These are phyloP conservation scores for Botia almorhae DNA, from an alignment of 2,797 vertebrate species.

Conservation along the genomic window DNA sequence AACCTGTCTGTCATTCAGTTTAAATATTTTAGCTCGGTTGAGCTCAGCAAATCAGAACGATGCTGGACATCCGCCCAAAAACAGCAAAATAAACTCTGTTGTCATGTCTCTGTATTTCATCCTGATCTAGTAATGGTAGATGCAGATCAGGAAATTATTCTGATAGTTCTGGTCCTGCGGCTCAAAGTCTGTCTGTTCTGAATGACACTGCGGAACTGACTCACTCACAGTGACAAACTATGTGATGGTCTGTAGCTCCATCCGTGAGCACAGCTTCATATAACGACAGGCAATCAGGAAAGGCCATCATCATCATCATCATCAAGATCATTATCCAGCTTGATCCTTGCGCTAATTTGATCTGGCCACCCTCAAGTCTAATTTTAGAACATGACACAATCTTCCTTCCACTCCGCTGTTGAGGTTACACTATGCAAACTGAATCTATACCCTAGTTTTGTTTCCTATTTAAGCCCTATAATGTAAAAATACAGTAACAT, in stretches of 20 bases:
- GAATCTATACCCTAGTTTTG: conserved; percentile 34
- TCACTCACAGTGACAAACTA: conserved; percentile 40
- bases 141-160: conserved; percentile 25
- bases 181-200: conserved; percentile 3
- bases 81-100: conserved; percentile 22
- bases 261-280: conserved; percentile 41
- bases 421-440: conserved; percentile 40
- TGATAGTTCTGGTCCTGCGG: neutral
- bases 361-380: conserved; percentile 66
- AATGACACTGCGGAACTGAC: conserved; percentile 16
- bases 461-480: conserved; percentile 17
- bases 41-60: conserved; percentile 8
- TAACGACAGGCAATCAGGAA: conserved; percentile 47
- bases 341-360: conserved; percentile 69
- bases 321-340: conserved; percentile 65
- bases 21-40: neutral
- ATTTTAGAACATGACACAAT: conserved; percentile 70
- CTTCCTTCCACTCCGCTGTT: conserved; percentile 41
- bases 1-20: neutral
- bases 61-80: conserved; percentile 4
- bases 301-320: conserved; percentile 55
- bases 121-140: conserved; percentile 45
- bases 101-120: conserved; percentile 21
- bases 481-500: conserved; percentile 44
- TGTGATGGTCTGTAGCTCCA: conserved; percentile 40